A percentile compares a stretch with the other conserved stretches of the same genome.
Evolutionary conservation across 2,113 vertebrate genomes (phyloP).

Genomic region (Orycteropus afer): DNA sequence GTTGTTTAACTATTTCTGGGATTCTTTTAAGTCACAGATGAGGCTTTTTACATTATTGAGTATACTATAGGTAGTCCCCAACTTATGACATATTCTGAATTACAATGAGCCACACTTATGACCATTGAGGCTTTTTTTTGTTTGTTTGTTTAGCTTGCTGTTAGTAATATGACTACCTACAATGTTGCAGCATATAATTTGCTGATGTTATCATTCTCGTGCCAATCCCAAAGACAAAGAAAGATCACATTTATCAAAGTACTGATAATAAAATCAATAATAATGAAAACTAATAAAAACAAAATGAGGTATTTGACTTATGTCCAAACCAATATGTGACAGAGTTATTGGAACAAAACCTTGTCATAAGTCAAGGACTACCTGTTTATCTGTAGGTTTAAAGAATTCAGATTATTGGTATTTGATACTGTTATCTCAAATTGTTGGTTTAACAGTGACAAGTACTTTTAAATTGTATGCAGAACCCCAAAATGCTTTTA

Average conservation of each 20-base stretch:
- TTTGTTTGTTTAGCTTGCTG: no score
- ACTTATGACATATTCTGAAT: neutral
- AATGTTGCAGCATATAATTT: neutral
- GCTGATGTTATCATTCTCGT: neutral
- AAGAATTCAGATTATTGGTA: neutral
- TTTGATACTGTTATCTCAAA: neutral
- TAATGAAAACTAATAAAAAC: neutral
- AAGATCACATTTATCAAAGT: neutral
- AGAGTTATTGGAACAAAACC: neutral
- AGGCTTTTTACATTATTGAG: neutral
- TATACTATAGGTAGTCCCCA: neutral
- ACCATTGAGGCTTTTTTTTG: no score
- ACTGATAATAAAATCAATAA: neutral
- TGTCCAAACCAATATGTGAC: neutral
- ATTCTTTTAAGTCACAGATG: constrained; percentile 18
- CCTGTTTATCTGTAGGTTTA: neutral
- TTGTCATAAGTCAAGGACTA: neutral
- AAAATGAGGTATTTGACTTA: neutral
- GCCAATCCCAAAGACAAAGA: neutral
- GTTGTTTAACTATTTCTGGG: neutral
- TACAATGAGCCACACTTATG: no score
- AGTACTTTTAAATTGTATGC: neutral
- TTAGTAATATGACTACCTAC: neutral
- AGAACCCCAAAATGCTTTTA: neutral
- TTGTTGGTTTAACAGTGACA: neutral